A percentile compares a stretch with the other conserved stretches of the same genome.
These are phyloP conservation scores for Hanleya hanleyi DNA, from an alignment of 2,888 invertebrate genomes.

Conservation along the genomic window DNA sequence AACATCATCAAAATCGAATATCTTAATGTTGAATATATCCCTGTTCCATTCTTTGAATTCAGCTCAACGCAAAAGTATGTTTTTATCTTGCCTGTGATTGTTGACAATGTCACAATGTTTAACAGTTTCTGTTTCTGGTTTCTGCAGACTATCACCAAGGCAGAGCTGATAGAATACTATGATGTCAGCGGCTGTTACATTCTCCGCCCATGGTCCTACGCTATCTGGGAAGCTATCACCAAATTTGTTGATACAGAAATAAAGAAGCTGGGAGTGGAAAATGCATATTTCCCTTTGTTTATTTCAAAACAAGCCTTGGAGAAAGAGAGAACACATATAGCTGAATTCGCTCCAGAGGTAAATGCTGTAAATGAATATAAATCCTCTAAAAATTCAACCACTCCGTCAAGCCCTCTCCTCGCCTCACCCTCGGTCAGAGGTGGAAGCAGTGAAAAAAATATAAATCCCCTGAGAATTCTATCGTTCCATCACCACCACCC, in stretches of 20 bases:
- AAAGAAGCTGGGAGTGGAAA: slow-evolving; percentile 91
- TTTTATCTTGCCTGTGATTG: background rate
- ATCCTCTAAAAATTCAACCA: no score
- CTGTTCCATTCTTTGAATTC: no score
- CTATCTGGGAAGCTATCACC: slow-evolving; percentile 93
- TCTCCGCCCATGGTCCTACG: slow-evolving; percentile 95
- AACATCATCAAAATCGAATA: no score
- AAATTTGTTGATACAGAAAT: slow-evolving; percentile 89
- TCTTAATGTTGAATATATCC: no score
- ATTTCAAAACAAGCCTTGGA: slow-evolving; percentile 92
- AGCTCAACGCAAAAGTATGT: background rate
- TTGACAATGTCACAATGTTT: background rate
- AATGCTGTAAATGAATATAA: no score
- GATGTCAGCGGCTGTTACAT: slow-evolving; percentile 99
- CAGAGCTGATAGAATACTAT: slow-evolving; percentile 99
- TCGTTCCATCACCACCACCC: no score
- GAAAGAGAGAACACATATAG: slow-evolving; percentile 95
- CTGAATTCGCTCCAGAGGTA: slow-evolving; percentile 98
- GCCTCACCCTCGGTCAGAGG: no score
- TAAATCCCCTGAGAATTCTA: no score
- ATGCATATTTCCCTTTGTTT: slow-evolving; percentile 98
- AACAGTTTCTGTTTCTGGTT: background rate
- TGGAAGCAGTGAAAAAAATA: no score
- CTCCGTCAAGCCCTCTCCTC: no score
- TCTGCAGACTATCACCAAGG: slow-evolving; percentile 81